Evolutionary conservation across 2,113 vertebrate species (phyloP).

Genomic region (Pelodiscus sinensis): DNA sequence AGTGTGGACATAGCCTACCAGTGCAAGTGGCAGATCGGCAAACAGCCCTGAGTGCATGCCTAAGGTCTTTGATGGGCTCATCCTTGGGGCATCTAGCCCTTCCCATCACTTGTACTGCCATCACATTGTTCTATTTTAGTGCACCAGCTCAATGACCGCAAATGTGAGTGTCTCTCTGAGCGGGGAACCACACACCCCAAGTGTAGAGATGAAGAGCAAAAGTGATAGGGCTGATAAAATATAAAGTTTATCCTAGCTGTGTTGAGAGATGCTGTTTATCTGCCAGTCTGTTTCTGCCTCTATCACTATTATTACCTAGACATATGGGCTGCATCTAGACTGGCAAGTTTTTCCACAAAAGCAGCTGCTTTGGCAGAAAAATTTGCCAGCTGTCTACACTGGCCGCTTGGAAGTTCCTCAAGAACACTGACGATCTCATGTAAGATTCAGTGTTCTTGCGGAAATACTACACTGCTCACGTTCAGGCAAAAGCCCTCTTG

Average conservation of each 20-base stretch:
- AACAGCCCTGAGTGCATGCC: background rate
- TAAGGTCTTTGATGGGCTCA: fast-evolving
- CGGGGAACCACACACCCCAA: background rate
- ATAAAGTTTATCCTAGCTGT: constrained; percentile 2
- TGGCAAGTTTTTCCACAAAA: too few species aligned
- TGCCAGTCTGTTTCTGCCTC: constrained; percentile 26
- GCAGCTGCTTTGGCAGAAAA: too few species aligned
- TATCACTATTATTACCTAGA: background rate
- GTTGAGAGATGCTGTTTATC: constrained; percentile 57
- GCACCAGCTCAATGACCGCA: background rate
- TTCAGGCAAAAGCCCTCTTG: too few species aligned
- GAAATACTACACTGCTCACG: too few species aligned
- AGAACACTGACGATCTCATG: too few species aligned
- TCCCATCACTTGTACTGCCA: background rate
- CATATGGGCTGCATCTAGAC: too few species aligned
- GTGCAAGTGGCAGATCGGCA: background rate
- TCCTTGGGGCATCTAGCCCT: background rate
- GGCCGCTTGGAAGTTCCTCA: too few species aligned
- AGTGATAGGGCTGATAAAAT: constrained; percentile 6
- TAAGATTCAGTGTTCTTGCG: too few species aligned
- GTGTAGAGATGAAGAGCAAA: constrained; percentile 1
- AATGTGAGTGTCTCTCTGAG: background rate
- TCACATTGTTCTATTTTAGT: background rate
- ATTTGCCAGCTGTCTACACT: too few species aligned
- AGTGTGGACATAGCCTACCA: too few species aligned